Evolutionary conservation across 2,888 invertebrate species (phyloP).

Genomic region (Sphaerophoria rueppellii): DNA sequence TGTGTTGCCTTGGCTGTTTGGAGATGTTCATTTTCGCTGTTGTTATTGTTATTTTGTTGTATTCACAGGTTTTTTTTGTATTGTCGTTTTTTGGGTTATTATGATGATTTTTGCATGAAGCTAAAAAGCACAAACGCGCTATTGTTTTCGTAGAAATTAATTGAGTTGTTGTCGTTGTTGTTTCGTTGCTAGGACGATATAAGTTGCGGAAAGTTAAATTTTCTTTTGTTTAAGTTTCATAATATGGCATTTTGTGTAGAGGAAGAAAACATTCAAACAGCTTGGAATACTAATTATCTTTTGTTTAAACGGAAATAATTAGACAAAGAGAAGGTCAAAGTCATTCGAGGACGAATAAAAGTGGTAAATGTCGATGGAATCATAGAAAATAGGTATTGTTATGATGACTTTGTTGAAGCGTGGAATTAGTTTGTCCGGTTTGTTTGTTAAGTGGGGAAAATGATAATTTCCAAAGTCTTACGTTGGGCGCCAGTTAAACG

Average conservation of each 20-base stretch:
- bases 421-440: too few relatives aligned
- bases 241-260: constrained; percentile 20
- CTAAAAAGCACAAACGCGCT: constrained; percentile 5
- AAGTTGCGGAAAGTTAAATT: constrained; percentile 66
- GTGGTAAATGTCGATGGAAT: background rate
- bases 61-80: too few relatives aligned
- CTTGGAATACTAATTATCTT: constrained; percentile 1
- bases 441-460: background rate
- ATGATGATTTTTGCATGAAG: constrained; percentile 26
- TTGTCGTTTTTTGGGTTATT: constrained; percentile 15
- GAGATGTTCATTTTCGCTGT: background rate
- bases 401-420: too few relatives aligned
- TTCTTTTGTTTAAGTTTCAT: constrained; percentile 43
- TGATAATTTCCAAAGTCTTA: background rate
- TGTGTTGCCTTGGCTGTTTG: constrained; percentile 45
- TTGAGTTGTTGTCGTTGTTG: constrained; percentile 58
- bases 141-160: constrained; percentile 66
- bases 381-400: background rate
- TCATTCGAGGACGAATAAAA: constrained; percentile 1
- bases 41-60: constrained; percentile 20
- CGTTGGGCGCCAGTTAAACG: constrained; percentile 16
- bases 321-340: background rate
- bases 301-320: constrained; percentile 8
- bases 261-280: background rate
- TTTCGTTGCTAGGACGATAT: constrained; percentile 44